Conservation (phyloP, 2,888 invertebrate genomes). For the Eutolmus rufibarbis region DNA sequence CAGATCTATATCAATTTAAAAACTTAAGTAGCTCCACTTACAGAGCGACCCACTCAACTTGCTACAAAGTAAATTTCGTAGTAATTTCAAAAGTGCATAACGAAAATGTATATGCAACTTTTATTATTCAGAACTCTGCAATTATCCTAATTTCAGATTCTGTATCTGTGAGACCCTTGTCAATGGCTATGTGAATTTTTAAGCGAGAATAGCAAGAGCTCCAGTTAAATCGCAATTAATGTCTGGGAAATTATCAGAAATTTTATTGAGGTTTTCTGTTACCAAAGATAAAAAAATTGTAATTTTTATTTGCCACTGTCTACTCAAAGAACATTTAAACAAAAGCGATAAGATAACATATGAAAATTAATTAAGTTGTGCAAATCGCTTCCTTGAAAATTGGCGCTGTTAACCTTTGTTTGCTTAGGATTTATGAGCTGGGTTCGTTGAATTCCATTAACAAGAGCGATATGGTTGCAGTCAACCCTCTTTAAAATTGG, state of each 20-base stretch:
- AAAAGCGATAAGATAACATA: not conserved
- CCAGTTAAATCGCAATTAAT: too few relatives aligned
- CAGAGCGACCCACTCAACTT: not conserved
- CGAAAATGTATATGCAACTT: not conserved
- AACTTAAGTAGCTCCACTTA: not conserved
- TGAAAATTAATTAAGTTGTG: not conserved
- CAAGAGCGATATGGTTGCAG: not conserved
- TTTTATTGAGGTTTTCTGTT: too few relatives aligned
- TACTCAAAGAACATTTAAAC: not conserved
- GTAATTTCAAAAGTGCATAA: not conserved
- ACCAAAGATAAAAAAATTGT: not conserved
- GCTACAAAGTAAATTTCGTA: not conserved
- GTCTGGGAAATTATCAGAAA: too few relatives aligned
- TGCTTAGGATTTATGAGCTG: not conserved
- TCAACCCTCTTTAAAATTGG: not conserved
- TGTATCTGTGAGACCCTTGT: not conserved
- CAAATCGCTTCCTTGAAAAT: not conserved
- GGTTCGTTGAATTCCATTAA: not conserved
- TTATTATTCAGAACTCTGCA: not conserved
- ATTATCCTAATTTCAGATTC: not conserved
- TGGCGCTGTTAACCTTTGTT: not conserved
- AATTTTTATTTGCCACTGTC: not conserved
- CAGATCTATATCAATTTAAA: not conserved
- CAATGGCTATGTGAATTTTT: not conserved
- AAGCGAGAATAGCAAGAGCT: not conserved